Percentiles rank a stretch among this genome's conserved stretches.
Evolutionary conservation across 2,888 invertebrate genomes (phyloP).

Genomic region (Fragum fragum): DNA sequence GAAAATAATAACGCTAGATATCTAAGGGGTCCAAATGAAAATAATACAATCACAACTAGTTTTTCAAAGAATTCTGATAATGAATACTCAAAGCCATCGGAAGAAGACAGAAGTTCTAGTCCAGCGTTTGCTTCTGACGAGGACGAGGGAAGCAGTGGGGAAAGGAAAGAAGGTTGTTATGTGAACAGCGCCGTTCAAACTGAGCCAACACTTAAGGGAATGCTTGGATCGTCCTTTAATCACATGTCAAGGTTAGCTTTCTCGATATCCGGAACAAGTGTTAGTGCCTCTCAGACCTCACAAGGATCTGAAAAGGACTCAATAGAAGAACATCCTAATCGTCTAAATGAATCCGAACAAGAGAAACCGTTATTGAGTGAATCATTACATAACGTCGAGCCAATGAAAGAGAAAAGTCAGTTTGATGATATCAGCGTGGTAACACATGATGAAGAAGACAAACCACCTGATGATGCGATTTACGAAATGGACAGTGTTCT

Average conservation of each 20-base stretch:
- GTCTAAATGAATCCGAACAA: conserved; percentile 9
- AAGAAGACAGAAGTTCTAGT: conserved; percentile 94
- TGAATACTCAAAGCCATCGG: conserved; percentile 84
- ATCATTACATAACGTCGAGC: conserved; percentile 33
- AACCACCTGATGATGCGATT: conserved; percentile 63
- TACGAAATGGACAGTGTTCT: conserved; percentile 69
- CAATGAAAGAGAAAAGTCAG: conserved; percentile 16
- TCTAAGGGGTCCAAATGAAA: conserved; percentile 60
- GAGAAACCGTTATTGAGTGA: conserved; percentile 50
- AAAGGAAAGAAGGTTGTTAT: conserved; percentile 69
- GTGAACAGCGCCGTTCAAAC: conserved; percentile 77
- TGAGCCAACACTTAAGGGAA: conserved; percentile 73
- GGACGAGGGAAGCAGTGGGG: conserved; percentile 88
- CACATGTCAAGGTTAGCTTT: conserved; percentile 73
- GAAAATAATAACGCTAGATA: conserved; percentile 70
- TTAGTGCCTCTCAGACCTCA: conserved; percentile 64
- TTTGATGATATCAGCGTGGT: conserved; percentile 34
- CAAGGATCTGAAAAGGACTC: conserved; percentile 58
- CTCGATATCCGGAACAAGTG: conserved; percentile 71
- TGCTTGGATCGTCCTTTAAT: conserved; percentile 71
- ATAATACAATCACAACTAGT: conserved; percentile 74
- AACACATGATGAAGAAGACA: conserved; percentile 39
- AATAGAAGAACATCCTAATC: conserved; percentile 34
- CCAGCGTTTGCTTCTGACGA: conserved; percentile 98
- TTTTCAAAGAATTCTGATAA: conserved; percentile 75